Base-by-base conservation (phyloP, 2,113 vertebrate genomes). In the Lanius collurio region DNA sequence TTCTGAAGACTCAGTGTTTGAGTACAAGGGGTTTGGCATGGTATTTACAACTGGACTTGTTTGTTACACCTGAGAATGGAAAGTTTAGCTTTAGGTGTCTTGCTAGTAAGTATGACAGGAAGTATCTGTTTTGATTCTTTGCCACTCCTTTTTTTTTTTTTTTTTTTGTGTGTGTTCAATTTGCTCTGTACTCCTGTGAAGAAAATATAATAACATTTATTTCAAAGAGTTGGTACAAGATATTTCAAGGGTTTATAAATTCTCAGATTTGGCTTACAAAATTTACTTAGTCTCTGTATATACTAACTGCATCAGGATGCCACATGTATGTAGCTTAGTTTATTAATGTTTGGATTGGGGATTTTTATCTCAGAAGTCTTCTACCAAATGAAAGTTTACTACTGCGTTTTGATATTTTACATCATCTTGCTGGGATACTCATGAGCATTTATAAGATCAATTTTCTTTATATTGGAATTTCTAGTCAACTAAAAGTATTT, bases 401-500 rank as follows among this genome's bases (percentile, higher is more conserved):
- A 13, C 9, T 59, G 1, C 37, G 23, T 68, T 87, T 75, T 59
- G 33, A 6, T 89, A 30, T 30, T 76, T 87, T 76, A 5, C 9
- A 23, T 50, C 10, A 9, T 71, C 49, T 56, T 85, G 7, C 28
- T 65, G 49, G 17, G 33, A 16, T 75, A n/a, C 12, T 26, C 3
- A 2, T 27, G 37, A 76, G 17, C 37, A 26, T 85, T 91, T 68
- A 20, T 57, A 64, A 68, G n/a, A 9, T 52, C 62, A 10, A 19
- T 78, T 94, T 81, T 71, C 41, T 93, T 73, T 77, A 27, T 65
- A 27, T 31, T 76, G n/a, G 16, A 77, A 50, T 76, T 49, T 77
- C 23, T 88, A 35, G 57, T 76, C 30, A 53, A 26, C 12, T 81
- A 10, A 2, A 84, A 37, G 7, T 64, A 26, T 63, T 47, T 82